Conservation (phyloP, 2,888 invertebrate genomes). For the Scaeva pyrastri region DNA sequence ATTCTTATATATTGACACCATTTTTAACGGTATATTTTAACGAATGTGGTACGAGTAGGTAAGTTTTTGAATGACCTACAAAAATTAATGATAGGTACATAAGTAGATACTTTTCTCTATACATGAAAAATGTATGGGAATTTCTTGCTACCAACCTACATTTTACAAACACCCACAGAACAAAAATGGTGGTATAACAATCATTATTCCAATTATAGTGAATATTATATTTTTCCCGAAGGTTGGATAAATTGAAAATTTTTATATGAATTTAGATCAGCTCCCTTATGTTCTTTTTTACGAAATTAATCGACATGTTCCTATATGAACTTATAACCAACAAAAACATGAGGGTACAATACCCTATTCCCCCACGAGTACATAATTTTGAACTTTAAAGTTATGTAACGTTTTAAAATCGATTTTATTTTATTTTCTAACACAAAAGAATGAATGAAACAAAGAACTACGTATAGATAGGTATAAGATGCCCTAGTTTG, state of each 20-base stretch:
- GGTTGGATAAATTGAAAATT: not conserved
- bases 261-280: not conserved
- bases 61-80: conserved; percentile 4
- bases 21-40: not conserved
- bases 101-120: not conserved
- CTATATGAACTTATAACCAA: too few species aligned
- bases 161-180: not conserved
- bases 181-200: conserved; percentile 1
- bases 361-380: not conserved
- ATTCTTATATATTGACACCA: not conserved
- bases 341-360: not conserved
- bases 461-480: too few species aligned
- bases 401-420: not conserved
- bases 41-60: not conserved
- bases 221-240: too few species aligned
- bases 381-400: not conserved
- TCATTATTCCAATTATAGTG: too few species aligned
- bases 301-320: too few species aligned
- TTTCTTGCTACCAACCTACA: not conserved
- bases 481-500: too few species aligned
- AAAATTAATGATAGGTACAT: not conserved
- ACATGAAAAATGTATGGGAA: not conserved
- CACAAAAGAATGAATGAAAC: too few species aligned
- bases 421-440: not conserved
- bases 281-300: not conserved